phyloP scores from a whole-genome alignment of 2,113 vertebrate species.

The Aptenodytes patagonicus region DNA sequence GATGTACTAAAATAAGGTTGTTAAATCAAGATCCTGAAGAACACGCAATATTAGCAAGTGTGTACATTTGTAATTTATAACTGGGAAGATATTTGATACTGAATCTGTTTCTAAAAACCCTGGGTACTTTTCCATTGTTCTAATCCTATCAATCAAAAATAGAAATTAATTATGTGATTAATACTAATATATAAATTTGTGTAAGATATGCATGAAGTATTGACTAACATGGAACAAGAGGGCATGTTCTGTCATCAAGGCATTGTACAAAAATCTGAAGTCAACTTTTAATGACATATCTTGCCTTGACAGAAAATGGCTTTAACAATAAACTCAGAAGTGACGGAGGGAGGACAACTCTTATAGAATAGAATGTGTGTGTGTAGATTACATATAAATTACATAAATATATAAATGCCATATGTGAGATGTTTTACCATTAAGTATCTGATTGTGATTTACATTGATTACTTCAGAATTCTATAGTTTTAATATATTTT shows the following conservation, averaged over 20 bases:
- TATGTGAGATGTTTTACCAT: background rate
- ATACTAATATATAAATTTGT: background rate
- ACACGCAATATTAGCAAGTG: background rate
- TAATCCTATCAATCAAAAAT: constrained; percentile 5
- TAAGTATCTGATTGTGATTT: background rate
- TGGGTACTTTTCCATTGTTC: background rate
- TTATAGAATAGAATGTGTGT: background rate
- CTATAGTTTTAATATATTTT: background rate
- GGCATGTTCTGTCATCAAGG: background rate
- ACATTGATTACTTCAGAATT: background rate
- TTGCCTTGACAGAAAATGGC: background rate
- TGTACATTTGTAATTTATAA: constrained; percentile 15
- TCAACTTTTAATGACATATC: background rate
- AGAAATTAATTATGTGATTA: background rate
- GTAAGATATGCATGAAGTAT: background rate
- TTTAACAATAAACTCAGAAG: background rate
- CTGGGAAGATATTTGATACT: background rate
- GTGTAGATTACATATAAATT: background rate
- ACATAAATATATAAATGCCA: background rate
- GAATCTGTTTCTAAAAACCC: background rate
- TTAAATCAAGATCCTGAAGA: constrained; percentile 51
- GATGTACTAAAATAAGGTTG: constrained; percentile 25
- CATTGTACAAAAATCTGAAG: background rate
- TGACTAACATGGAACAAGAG: background rate
- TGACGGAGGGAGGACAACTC: background rate